phyloP scores from a whole-genome alignment of 1,140 invertebrate genomes.

The Pachyrhynchus sulphureomaculatus region DNA sequence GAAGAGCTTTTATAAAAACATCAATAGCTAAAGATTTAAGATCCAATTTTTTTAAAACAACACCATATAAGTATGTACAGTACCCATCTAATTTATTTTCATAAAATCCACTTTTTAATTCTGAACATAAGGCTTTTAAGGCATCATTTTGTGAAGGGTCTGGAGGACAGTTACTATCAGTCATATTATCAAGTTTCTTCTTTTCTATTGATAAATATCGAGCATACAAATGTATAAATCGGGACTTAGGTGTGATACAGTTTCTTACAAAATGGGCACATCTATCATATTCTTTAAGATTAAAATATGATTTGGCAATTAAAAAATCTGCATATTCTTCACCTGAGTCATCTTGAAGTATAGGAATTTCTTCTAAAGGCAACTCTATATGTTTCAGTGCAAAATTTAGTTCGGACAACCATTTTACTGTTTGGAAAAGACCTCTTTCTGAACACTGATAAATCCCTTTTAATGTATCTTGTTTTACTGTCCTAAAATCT shows the following conservation, averaged over 20 bases:
- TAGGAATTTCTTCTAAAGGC: constrained; percentile 48
- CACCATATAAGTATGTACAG: constrained; percentile 86
- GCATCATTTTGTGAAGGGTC: constrained; percentile 62
- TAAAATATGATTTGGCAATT: constrained; percentile 87
- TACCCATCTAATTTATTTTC: constrained; percentile 79
- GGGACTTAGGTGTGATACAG: constrained; percentile 64
- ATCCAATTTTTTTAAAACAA: constrained; percentile 87
- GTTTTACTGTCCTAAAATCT: constrained; percentile 64
- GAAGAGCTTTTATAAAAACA: constrained; percentile 76
- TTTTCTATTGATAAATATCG: constrained; percentile 87
- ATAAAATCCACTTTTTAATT: constrained; percentile 61
- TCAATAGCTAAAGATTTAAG: constrained; percentile 72
- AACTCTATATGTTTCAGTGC: constrained; percentile 69
- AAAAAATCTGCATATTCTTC: constrained; percentile 73
- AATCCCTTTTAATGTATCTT: constrained; percentile 66
- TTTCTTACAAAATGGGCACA: constrained; percentile 81
- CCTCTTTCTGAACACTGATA: constrained; percentile 70
- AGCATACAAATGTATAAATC: constrained; percentile 83
- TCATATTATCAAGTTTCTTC: constrained; percentile 81
- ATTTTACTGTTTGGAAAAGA: constrained; percentile 73
- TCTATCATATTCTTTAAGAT: constrained; percentile 89
- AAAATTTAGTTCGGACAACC: constrained; percentile 82
- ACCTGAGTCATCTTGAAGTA: constrained; percentile 50
- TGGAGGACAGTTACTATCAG: constrained; percentile 70
- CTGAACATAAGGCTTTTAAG: constrained; percentile 58